phyloP scores from a whole-genome alignment of 2,113 vertebrate genomes.

The Eolophus roseicapilla region DNA sequence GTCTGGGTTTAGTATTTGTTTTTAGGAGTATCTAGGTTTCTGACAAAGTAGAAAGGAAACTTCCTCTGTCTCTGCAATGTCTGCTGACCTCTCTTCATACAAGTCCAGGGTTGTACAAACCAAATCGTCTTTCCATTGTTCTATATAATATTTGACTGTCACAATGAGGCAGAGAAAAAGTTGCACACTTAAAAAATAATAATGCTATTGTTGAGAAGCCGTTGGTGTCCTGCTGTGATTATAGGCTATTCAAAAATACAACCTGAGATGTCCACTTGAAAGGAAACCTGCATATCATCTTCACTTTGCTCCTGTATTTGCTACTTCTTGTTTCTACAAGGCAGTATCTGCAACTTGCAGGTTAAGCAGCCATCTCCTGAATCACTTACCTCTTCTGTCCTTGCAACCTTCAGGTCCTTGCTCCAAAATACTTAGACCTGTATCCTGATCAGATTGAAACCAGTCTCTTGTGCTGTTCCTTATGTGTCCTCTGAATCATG shows the following conservation, averaged over 20 bases:
- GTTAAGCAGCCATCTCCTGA: neutral
- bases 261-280: neutral
- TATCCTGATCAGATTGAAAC: neutral
- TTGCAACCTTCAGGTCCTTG: neutral
- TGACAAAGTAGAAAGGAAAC: neutral
- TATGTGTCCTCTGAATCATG: neutral
- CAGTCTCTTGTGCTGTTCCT: neutral
- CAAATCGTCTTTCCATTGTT: neutral
- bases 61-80: neutral
- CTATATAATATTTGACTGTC: neutral
- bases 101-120: fast-evolving
- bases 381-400: neutral
- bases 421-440: neutral
- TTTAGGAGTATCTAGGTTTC: neutral
- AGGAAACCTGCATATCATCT: neutral
- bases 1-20: neutral
- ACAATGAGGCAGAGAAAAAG: neutral
- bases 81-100: neutral
- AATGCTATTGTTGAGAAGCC: neutral
- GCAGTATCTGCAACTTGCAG: neutral
- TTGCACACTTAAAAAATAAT: neutral
- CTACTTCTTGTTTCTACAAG: neutral
- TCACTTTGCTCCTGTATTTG: neutral
- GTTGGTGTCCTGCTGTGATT: neutral
- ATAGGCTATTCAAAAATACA: neutral